phyloP scores from a whole-genome alignment of 2,113 vertebrate genomes.

The Crotalus horridus region DNA sequence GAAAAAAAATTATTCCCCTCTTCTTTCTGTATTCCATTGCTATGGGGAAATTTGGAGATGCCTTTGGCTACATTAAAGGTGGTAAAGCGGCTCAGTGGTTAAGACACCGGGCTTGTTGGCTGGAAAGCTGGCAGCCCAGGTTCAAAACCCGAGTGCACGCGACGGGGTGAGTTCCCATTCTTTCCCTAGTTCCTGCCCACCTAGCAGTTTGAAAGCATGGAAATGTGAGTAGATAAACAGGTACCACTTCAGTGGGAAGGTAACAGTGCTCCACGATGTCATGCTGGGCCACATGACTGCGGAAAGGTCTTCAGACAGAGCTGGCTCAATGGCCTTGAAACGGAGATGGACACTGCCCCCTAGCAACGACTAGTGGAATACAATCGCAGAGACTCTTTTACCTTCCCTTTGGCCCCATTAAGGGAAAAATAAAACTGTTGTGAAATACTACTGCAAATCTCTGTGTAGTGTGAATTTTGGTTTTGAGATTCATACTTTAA shows the following conservation, averaged over 20 bases:
- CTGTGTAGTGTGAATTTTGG: not conserved
- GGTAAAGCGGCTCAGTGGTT: not conserved
- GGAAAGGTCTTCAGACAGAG: not conserved
- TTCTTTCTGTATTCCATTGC: not conserved
- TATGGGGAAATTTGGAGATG: not conserved
- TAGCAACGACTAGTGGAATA: not conserved
- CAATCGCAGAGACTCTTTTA: not conserved
- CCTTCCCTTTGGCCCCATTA: not conserved
- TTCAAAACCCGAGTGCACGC: not conserved
- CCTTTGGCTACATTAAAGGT: not conserved
- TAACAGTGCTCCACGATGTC: not conserved
- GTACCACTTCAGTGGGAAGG: not conserved
- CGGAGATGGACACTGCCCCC: not conserved
- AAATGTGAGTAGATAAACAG: no score
- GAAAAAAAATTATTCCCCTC: not conserved
- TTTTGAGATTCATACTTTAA: conserved; percentile 9
- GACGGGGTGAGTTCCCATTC: not conserved
- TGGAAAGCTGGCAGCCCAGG: not conserved
- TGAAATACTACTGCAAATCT: not conserved
- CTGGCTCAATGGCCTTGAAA: not conserved
- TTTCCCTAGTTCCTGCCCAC: no score
- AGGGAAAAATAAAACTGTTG: not conserved
- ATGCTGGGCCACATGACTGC: not conserved
- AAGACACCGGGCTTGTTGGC: not conserved
- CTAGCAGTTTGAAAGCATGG: no score